Percentiles rank a stretch among this genome's conserved stretches.
Evolutionary conservation across 2,797 vertebrate species (phyloP).

Genomic region (Petrocephalus sullivani): DNA sequence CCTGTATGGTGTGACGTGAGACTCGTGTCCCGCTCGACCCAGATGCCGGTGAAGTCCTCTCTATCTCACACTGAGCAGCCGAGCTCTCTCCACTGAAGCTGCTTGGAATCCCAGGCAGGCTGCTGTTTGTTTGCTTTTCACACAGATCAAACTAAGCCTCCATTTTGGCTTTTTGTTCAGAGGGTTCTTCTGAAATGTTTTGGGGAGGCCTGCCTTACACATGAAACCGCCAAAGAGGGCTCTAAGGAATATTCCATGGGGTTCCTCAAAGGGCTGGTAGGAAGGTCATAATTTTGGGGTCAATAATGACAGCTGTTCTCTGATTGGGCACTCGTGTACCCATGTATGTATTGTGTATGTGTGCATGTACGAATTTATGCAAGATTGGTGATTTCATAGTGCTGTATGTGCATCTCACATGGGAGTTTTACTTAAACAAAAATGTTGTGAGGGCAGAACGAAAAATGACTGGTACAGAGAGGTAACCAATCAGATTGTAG

Average conservation of each 20-base stretch:
- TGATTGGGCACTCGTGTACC: background rate
- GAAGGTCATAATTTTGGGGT: background rate
- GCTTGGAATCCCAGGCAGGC: background rate
- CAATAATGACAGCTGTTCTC: background rate
- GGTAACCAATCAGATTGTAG: too few relatives aligned
- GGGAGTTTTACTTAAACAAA: background rate
- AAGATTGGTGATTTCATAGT: background rate
- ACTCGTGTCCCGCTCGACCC: background rate
- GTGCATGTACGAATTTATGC: background rate
- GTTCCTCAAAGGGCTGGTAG: background rate
- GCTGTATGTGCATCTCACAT: background rate
- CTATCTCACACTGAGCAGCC: background rate
- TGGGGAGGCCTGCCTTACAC: background rate
- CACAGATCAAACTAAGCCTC: background rate
- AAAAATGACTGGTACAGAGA: too few relatives aligned
- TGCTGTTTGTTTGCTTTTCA: background rate
- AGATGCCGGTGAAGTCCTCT: background rate
- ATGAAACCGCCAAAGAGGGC: background rate
- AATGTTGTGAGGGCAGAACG: too few relatives aligned
- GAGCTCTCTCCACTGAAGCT: background rate
- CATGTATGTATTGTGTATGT: background rate
- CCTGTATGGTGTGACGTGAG: background rate
- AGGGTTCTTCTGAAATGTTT: background rate
- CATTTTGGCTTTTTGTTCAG: background rate
- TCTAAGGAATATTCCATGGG: background rate